phyloP scores from a whole-genome alignment of 1,140 invertebrate species.

The Carposina sasakii region DNA sequence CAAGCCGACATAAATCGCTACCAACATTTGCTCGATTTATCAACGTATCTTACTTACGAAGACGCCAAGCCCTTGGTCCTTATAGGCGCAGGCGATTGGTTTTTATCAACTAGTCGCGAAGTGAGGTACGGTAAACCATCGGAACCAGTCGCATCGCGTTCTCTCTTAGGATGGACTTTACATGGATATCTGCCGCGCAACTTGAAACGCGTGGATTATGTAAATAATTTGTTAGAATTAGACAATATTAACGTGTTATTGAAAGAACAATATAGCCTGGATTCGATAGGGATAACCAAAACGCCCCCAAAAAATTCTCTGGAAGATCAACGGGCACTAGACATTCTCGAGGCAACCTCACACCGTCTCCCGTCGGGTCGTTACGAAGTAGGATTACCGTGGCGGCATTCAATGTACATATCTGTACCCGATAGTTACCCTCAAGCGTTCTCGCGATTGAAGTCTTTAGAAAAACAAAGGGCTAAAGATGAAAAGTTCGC shows the following conservation, averaged over 20 bases:
- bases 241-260: conserved; percentile 4
- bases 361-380: conserved; percentile 5
- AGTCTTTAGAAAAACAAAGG: neutral
- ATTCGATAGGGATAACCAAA: conserved; percentile 18
- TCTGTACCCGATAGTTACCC: conserved; percentile 6
- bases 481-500: neutral
- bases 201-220: conserved; percentile 2
- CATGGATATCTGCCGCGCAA: conserved; percentile 9
- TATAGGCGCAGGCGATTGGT: conserved; percentile 20
- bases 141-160: conserved; percentile 14
- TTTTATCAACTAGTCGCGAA: conserved; percentile 11
- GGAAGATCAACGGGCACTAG: conserved; percentile 8
- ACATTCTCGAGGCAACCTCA: conserved; percentile 2
- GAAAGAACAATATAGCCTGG: conserved; percentile 20
- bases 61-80: conserved; percentile 15
- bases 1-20: neutral
- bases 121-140: conserved; percentile 7
- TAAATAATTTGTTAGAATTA: conserved; percentile 3
- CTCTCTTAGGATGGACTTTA: conserved; percentile 18
- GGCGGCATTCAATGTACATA: neutral
- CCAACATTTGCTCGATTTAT: conserved; percentile 7
- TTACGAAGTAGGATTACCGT: conserved; percentile 6
- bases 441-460: conserved; percentile 2
- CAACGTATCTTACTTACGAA: neutral
- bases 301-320: neutral